Percentiles rank a stretch among this genome's conserved stretches.
Conservation (phyloP, 2,797 vertebrate genomes). For the Chromis chromis region DNA sequence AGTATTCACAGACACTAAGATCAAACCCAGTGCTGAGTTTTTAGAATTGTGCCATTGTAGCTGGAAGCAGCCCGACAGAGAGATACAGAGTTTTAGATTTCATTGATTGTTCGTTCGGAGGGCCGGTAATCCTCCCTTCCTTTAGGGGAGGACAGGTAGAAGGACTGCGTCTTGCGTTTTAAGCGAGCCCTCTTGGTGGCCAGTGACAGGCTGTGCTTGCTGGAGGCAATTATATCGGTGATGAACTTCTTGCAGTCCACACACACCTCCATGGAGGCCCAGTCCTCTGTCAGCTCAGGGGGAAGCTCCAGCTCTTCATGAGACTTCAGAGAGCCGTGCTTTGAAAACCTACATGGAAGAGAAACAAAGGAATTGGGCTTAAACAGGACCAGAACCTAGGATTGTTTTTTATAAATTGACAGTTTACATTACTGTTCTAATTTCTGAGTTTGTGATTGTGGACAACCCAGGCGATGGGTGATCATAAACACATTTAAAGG, state of each 20-base stretch:
- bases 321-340: slow-evolving; percentile 89
- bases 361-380: not conserved
- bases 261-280: slow-evolving; percentile 98
- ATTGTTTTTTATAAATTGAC: not conserved
- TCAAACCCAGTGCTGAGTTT: slow-evolving; percentile 38
- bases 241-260: slow-evolving; percentile 99
- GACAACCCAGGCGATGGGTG: too few relatives aligned
- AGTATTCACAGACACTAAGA: slow-evolving; percentile 32
- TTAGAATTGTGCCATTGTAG: slow-evolving; percentile 54
- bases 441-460: too few relatives aligned
- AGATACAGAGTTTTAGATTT: slow-evolving; percentile 85
- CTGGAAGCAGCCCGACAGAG: slow-evolving; percentile 48
- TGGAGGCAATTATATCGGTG: slow-evolving; percentile 95
- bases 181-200: slow-evolving; percentile 95
- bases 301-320: slow-evolving; percentile 92
- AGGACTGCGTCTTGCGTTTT: slow-evolving; percentile 98
- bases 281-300: slow-evolving; percentile 95
- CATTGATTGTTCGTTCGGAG: slow-evolving; percentile 95
- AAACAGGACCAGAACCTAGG: not conserved
- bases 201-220: slow-evolving; percentile 95
- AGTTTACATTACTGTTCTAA: not conserved
- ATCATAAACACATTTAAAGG: slow-evolving; percentile 1
- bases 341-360: slow-evolving; percentile 85
- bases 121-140: slow-evolving; percentile 90
- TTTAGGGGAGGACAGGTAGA: slow-evolving; percentile 90